Base-by-base conservation (phyloP, 1,140 invertebrate genomes). In the Magallana ariakensis region DNA sequence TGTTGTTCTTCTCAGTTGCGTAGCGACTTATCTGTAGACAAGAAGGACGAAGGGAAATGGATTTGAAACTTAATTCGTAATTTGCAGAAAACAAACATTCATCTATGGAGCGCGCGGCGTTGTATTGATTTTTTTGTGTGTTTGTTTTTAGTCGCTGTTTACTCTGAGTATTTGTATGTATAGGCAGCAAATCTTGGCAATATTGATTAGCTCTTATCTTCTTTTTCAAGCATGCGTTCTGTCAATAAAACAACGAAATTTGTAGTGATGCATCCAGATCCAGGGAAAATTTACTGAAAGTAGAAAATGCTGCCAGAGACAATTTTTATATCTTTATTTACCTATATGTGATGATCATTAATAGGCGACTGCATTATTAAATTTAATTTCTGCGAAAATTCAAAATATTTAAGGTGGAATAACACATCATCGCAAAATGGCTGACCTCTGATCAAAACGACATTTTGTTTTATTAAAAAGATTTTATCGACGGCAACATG, bases 241-340 rank as follows among this genome's bases (percentile, higher is more conserved):
- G 66, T 75, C 66, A 75, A 75, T 75, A 75, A 33, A 75, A 75
- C 66, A 75, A 26, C 66, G 9, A 33, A 26, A 75, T 75, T 75
- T 75, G 66, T 26, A 26, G 26, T 75, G 66, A 75, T 75, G 66
- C 66, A 75, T 75, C 66, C 9, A 26, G 33, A 46, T 46, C 33
- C 33, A 26, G 33, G 33, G 33, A 75, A 75, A 26, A 75, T 26
- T 26, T 46, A 11, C 66, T 26, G 11, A 75, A 75, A 26, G 15
- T 75, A 75, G 33, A 75, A 26, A 60, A 22, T 33, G 11, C 19
- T 60, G 58, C n/a, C 33, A 15, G 46, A 11, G n/a, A 19, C n/a
- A 13, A 54, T 58, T 56, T 56, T 57, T 89, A 53, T 54, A 81
- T 83, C 60, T 83, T 87, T 85, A 15, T 84, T 84, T 4, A 2